phyloP scores from a whole-genome alignment of 2,888 invertebrate species.

The Chymomyza fuscimana region DNA sequence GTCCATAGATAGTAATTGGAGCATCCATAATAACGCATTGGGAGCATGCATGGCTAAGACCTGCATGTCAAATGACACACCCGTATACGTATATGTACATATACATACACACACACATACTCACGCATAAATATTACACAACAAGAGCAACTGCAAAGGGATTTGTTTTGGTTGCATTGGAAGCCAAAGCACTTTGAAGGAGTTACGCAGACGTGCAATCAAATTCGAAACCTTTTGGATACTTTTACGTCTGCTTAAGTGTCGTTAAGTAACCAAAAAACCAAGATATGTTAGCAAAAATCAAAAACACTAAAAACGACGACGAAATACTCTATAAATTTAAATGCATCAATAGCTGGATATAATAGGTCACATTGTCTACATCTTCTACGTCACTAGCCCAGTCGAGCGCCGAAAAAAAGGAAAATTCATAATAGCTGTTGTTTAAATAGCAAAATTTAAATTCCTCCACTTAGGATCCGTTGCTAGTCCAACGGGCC shows the following conservation, averaged over 20 bases:
- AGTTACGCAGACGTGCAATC: slow-evolving; percentile 65
- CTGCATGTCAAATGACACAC: too few species aligned
- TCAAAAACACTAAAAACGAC: slow-evolving; percentile 4
- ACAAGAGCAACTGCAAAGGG: background rate
- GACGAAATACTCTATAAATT: background rate
- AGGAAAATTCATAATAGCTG: too few species aligned
- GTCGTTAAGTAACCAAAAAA: slow-evolving; percentile 55
- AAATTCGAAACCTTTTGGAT: slow-evolving; percentile 70
- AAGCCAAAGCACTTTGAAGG: background rate
- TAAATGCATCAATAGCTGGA: too few species aligned
- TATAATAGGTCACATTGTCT: too few species aligned
- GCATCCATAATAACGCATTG: background rate
- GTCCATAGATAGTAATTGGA: background rate
- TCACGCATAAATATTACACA: background rate
- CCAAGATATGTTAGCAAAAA: slow-evolving; percentile 12
- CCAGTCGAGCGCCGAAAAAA: too few species aligned
- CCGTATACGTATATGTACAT: too few species aligned
- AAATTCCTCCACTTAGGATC: too few species aligned
- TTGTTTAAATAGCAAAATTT: too few species aligned
- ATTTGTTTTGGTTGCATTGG: background rate
- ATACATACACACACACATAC: background rate
- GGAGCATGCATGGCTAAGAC: background rate
- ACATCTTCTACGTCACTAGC: too few species aligned
- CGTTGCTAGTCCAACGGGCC: too few species aligned
- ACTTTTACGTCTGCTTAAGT: slow-evolving; percentile 64